Percentiles rank a stretch among this genome's conserved stretches.
These are phyloP conservation scores for Lysiphlebus fabarum DNA, from an alignment of 1,140 invertebrate genomes.

Conservation along the genomic window DNA sequence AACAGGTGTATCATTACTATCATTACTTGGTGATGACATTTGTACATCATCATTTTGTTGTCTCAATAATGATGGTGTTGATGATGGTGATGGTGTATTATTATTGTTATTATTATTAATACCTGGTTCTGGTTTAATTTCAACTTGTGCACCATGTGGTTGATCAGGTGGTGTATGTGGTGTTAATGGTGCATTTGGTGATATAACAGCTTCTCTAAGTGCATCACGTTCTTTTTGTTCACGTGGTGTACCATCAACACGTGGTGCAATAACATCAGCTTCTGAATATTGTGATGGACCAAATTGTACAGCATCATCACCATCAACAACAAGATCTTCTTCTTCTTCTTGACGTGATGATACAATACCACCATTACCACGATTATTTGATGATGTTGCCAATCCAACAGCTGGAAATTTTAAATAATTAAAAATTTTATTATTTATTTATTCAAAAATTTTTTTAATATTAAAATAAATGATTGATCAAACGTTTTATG, in stretches of 20 bases:
- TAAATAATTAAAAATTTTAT: not conserved
- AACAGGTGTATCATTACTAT: conserved; percentile 60
- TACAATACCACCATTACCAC: conserved; percentile 55
- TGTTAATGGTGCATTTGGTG: conserved; percentile 45
- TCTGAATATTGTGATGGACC: conserved; percentile 82
- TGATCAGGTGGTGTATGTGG: conserved; percentile 39
- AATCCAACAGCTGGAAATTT: conserved; percentile 56
- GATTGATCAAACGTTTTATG: too few species aligned
- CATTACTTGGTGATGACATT: conserved; percentile 52
- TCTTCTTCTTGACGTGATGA: conserved; percentile 68
- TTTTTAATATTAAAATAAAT: not conserved
- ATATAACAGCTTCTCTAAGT: conserved; percentile 61
- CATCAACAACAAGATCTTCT: conserved; percentile 75
- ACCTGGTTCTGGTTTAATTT: conserved; percentile 52
- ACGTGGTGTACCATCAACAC: conserved; percentile 55
- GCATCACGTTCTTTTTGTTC: conserved; percentile 62
- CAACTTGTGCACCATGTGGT: conserved; percentile 37
- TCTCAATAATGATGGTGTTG: conserved; percentile 33
- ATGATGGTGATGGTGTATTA: conserved; percentile 24
- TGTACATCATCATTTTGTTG: conserved; percentile 39
- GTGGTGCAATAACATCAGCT: conserved; percentile 64
- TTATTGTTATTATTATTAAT: conserved; percentile 26
- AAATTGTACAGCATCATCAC: conserved; percentile 71
- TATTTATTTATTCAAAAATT: not conserved
- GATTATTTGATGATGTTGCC: conserved; percentile 57